Percentiles rank a stretch among this genome's conserved stretches.
phyloP scores from a whole-genome alignment of 2,888 invertebrate genomes.

The Phengaris arion region DNA sequence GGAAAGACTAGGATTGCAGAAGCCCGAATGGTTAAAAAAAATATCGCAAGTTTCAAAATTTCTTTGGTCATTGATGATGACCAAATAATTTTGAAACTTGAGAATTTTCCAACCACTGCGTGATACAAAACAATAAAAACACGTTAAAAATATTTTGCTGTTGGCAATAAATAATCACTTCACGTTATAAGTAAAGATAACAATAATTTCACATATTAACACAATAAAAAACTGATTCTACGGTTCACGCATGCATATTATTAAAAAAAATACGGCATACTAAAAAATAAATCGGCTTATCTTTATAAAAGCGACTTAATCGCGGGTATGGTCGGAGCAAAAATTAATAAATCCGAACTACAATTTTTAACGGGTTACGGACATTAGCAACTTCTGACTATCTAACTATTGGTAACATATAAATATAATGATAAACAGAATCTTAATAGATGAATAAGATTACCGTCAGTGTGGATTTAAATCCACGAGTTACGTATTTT shows the following conservation, averaged over 20 bases:
- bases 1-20: too few species aligned
- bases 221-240: constrained; percentile 27
- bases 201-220: constrained; percentile 27
- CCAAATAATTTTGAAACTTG: too few species aligned
- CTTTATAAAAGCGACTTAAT: constrained; percentile 76
- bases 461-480: too few species aligned
- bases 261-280: constrained; percentile 61
- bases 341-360: constrained; percentile 12
- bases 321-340: constrained; percentile 58
- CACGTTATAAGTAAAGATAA: constrained; percentile 22
- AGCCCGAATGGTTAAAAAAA: not conserved
- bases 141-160: not conserved
- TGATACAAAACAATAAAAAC: not conserved
- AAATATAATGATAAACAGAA: too few species aligned
- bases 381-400: not conserved
- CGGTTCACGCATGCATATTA: constrained; percentile 37
- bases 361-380: not conserved
- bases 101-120: not conserved
- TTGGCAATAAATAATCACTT: constrained; percentile 10
- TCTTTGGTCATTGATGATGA: too few species aligned
- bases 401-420: too few species aligned
- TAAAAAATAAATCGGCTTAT: constrained; percentile 79
- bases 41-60: not conserved
- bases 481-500: too few species aligned
- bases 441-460: too few species aligned